phyloP scores from a whole-genome alignment of 2,888 invertebrate genomes.

The Endotricha flammealis region DNA sequence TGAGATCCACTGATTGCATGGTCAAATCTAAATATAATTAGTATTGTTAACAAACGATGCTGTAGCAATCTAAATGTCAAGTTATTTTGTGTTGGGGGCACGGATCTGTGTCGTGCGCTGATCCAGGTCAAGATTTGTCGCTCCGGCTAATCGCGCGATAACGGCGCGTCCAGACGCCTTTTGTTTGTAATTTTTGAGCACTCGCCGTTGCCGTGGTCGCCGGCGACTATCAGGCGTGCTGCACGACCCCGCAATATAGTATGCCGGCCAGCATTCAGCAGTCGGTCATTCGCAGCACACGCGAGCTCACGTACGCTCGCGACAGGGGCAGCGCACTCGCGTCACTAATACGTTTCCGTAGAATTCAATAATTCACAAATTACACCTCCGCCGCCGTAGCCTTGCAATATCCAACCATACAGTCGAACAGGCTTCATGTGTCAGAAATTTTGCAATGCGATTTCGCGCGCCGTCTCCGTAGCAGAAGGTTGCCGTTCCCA shows the following conservation, averaged over 20 bases:
- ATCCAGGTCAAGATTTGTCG: conserved; percentile 11
- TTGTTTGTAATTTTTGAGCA: conserved; percentile 44
- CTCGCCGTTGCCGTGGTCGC: conserved; percentile 30
- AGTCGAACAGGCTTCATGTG: conserved; percentile 36
- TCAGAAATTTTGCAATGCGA: conserved; percentile 54
- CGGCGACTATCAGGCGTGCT: conserved; percentile 12
- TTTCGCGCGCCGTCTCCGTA: conserved; percentile 31
- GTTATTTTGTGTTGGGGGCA: conserved; percentile 6
- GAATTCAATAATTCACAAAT: conserved; percentile 37
- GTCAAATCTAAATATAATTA: conserved; percentile 5
- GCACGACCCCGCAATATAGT: conserved; percentile 1
- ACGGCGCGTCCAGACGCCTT: conserved; percentile 30
- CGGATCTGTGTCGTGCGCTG: conserved; percentile 7
- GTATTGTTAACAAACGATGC: conserved; percentile 1
- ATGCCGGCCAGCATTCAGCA: conserved; percentile 16
- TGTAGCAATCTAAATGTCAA: conserved; percentile 7
- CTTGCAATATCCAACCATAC: conserved; percentile 41
- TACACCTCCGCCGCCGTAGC: conserved; percentile 34
- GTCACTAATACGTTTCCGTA: conserved; percentile 33
- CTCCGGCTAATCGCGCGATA: conserved; percentile 27
- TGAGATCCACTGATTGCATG: not conserved
- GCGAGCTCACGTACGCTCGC: conserved; percentile 36
- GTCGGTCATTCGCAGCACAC: conserved; percentile 44
- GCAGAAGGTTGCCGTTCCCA: conserved; percentile 43
- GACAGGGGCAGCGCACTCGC: conserved; percentile 24